Conservation (phyloP, 2,113 vertebrate genomes). For the Phrynosoma blainvillii region DNA sequence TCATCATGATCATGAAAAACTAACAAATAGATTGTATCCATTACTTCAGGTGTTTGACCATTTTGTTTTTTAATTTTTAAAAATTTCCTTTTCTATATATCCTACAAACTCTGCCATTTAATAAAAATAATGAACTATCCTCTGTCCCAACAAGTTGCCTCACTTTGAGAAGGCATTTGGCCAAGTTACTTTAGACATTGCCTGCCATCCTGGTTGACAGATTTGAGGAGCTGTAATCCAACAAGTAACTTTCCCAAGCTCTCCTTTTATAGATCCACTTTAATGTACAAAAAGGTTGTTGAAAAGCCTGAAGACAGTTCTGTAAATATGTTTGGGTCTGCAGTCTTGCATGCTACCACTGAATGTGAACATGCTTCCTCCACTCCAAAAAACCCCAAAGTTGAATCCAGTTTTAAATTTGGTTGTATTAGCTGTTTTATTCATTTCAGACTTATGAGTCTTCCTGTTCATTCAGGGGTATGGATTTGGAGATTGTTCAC, state of each 20-base stretch:
- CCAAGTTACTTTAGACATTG: too few species aligned
- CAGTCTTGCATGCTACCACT: neutral
- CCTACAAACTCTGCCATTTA: conserved; percentile 54
- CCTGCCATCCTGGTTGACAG: too few species aligned
- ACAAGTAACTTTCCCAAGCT: too few species aligned
- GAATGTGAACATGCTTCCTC: neutral
- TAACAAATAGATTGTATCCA: conserved; percentile 44
- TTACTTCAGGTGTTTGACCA: conserved; percentile 60
- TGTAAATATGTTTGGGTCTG: neutral
- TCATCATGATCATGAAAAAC: conserved; percentile 23
- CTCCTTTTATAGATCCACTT: conserved; percentile 17
- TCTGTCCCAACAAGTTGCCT: conserved; percentile 41
- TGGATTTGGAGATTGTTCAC: neutral
- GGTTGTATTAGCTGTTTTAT: neutral
- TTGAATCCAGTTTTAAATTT: conserved; percentile 50
- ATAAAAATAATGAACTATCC: conserved; percentile 52
- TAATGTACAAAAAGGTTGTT: conserved; percentile 39
- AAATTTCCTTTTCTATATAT: conserved; percentile 36
- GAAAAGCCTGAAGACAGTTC: neutral
- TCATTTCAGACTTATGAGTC: neutral
- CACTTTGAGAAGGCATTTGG: neutral
- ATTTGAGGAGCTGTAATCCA: too few species aligned
- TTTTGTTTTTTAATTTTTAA: conserved; percentile 54
- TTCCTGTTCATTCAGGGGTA: neutral
- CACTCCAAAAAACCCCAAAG: neutral